These are phyloP conservation scores for Mallotus villosus DNA, from an alignment of 2,797 vertebrate species.

Conservation along the genomic window DNA sequence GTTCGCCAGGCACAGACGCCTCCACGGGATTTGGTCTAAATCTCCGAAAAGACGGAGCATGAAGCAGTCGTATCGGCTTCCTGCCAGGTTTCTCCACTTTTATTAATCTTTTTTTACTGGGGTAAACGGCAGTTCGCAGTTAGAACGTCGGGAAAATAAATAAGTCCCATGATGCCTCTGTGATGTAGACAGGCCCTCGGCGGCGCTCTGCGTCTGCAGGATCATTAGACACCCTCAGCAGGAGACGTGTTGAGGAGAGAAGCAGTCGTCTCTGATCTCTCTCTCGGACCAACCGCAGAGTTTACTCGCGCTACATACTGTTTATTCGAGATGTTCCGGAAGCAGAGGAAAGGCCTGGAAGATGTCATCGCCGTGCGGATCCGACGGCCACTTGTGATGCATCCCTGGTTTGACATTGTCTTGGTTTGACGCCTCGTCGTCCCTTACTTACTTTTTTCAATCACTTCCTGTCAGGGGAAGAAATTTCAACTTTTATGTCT, in stretches of 20 bases:
- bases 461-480: constrained; percentile 10
- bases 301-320: neutral
- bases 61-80: constrained; percentile 21
- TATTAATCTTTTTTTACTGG: constrained; percentile 47
- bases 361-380: neutral
- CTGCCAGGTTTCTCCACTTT: constrained; percentile 29
- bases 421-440: constrained; percentile 5
- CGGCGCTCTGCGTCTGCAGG: constrained; percentile 32
- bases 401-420: constrained; percentile 8
- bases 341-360: neutral
- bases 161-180: constrained; percentile 39
- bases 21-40: constrained; percentile 31
- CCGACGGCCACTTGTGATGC: neutral
- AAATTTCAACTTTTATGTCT: no score
- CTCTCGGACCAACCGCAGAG: neutral
- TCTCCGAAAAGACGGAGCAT: constrained; percentile 31
- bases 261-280: neutral
- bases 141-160: constrained; percentile 52
- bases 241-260: neutral
- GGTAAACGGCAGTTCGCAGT: constrained; percentile 24
- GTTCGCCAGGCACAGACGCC: neutral
- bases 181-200: constrained; percentile 23
- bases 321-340: neutral
- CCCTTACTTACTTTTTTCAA: constrained; percentile 7
- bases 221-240: constrained; percentile 39